Percentiles rank a stretch among this genome's conserved stretches.
phyloP scores from a whole-genome alignment of 2,888 invertebrate species.

The Cheilosia impressa region DNA sequence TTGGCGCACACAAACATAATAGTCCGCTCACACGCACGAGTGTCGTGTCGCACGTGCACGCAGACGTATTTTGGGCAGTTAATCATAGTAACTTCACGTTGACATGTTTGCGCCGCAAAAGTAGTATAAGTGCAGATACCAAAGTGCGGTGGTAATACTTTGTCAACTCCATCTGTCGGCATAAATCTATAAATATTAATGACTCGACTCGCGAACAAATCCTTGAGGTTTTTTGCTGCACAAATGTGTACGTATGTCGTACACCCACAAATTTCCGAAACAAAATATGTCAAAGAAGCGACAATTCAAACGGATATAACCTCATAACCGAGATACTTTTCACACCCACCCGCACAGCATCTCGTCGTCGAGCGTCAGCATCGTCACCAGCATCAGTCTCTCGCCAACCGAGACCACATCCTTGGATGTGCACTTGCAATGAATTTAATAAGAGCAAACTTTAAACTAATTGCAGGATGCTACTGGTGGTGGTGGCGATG shows the following conservation, averaged over 20 bases:
- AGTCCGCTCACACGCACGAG: constrained; percentile 42
- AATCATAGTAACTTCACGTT: constrained; percentile 51
- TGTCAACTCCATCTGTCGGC: constrained; percentile 54
- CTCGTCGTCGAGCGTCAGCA: constrained; percentile 16
- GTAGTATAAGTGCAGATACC: background rate
- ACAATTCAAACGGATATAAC: constrained; percentile 58
- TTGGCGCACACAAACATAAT: constrained; percentile 55
- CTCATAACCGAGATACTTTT: constrained; percentile 57
- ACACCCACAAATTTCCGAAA: constrained; percentile 47
- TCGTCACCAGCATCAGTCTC: constrained; percentile 10
- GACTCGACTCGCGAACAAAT: constrained; percentile 15
- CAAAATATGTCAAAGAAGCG: constrained; percentile 48
- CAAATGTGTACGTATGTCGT: background rate
- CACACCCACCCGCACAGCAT: background rate
- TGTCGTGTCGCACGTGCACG: constrained; percentile 39
- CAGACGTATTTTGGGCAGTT: constrained; percentile 26
- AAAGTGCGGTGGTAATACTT: constrained; percentile 18
- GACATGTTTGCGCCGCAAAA: constrained; percentile 18
- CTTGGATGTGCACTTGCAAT: constrained; percentile 70
- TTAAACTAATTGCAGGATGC: constrained; percentile 73
- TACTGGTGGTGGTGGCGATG: constrained; percentile 30
- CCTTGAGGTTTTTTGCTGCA: constrained; percentile 7
- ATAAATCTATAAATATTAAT: constrained; percentile 64
- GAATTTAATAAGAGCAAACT: constrained; percentile 74
- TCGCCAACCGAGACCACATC: constrained; percentile 59